Base-by-base conservation (phyloP, 92 coral and sea anemone genomes). In the Palythoa grandis region DNA sequence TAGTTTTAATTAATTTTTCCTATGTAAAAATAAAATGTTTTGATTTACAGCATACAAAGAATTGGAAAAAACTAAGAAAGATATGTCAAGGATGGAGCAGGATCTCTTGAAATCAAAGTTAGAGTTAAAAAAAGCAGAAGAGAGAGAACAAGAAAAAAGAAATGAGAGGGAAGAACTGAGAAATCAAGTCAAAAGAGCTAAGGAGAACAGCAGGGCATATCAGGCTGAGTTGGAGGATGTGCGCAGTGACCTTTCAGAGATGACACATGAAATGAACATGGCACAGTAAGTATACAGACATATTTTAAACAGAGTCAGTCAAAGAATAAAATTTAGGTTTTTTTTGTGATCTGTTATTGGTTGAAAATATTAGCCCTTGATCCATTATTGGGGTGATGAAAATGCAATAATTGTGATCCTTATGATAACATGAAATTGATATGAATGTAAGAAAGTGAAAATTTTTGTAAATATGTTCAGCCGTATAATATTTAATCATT, bases 161-260 rank as follows among this genome's bases (percentile, higher is more conserved):
- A 72, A 14, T 25, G 87, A 85, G 70, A 89, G 86, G 77, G 92
- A 78, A 72, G 95, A 93, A 37, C 80, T 95, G 82, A 88, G 73
- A 79, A 88, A 89, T 13, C 92, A 95, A 17, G 69, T 95, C 53
- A 77, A 89, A 80, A 93, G 89, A 60, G 88, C 92, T 29, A 94
- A 95, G 79, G 95, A 94, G 70, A 88, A 93, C 10, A 85, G 80
- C 57, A 83, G 65, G 3, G 70, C 86, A 3, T 93, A 92, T 66
- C 91, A 88, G 66, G 90, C 89, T 58, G 94, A 95, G 74, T 75
- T 94, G 47, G 95, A 97, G 67, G 93, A 93, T 65, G 97, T 91
- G 56, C 91, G 94, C 79, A 97, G 90, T 11, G 99, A 95, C 72
- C 86, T 95, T 58, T 90, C 92, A 2, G 96, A 93, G 52, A 93